Evolutionary conservation across 2,888 invertebrate species (phyloP), one percentile per base, ranked within the genome.

Genomic region (Cordilura impudica): DNA sequence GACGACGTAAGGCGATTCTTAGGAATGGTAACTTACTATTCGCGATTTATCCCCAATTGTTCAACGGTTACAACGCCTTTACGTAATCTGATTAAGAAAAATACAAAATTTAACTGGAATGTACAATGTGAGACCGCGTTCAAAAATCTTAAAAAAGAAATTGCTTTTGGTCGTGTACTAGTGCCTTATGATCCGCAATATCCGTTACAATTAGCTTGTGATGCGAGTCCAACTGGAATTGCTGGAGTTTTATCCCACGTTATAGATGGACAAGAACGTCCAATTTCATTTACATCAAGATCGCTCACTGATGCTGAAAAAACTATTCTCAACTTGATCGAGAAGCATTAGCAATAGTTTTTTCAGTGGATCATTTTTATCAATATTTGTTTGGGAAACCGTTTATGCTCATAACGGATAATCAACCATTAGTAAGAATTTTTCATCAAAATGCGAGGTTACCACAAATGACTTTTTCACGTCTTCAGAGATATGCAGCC

Each of bases 371-470:
- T n/a, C n/a, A n/a, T n/a, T n/a, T n/a, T n/a, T n/a, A n/a, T n/a
- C n/a, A n/a, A n/a, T n/a, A n/a, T n/a, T n/a, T n/a, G n/a, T n/a
- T 58, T 75, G 66, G 45, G 2, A 23, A 58, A 53, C 16, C 16
- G 2, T 80, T 80, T 29, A 53, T 56, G 16, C 63, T 80, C 4
- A 19, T 76, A 5, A 77, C 80, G 14, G 76, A 80, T 54, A 77
- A 73, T 53, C 58, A 72, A 35, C 77, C 81, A 7, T 51, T 81
- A 26, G 26, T 56, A 0, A 8, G 81, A 31, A 81, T 74, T 45
- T 78, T 81, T 43, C 75, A 80, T 54, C 72, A 75, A 70, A 61
- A 81, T 54, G 43, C 79, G 12, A 78, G 80, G 54, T 16, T 80
- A 14, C 79, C 79, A 8, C 73, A 72, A 47, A 81, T 80, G 77